phyloP scores from a whole-genome alignment of 2,113 vertebrate genomes.

The Sterna hirundo region DNA sequence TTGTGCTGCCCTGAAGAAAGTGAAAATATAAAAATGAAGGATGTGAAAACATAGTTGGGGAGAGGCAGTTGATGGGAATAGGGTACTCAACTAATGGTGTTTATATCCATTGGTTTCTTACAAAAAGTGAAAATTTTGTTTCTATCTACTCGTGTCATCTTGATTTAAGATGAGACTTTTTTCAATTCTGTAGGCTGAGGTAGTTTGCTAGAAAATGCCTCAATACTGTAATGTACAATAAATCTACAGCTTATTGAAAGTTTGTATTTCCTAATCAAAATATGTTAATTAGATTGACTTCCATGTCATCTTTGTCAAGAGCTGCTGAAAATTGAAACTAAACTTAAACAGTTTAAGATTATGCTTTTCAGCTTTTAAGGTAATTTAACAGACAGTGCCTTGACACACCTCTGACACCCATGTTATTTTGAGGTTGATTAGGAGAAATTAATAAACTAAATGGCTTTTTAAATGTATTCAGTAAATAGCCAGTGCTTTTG shows the following conservation, averaged over 20 bases:
- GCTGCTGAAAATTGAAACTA: not conserved
- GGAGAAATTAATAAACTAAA: not conserved
- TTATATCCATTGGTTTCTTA: not conserved
- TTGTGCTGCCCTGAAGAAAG: not conserved
- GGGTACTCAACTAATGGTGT: not conserved
- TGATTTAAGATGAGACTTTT: not conserved
- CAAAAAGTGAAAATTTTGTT: not conserved
- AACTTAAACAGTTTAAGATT: not conserved
- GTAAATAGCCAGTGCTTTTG: not conserved
- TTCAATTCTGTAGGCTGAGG: not conserved
- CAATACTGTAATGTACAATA: not conserved
- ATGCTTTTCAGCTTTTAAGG: not conserved
- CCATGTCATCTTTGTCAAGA: not conserved
- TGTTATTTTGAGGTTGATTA: not conserved
- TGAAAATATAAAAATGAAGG: not conserved
- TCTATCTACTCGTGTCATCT: not conserved
- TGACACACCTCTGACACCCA: not conserved
- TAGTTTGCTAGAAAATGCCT: not conserved
- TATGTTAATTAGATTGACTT: not conserved
- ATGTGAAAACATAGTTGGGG: not conserved
- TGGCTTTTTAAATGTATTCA: not conserved
- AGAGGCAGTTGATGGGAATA: not conserved
- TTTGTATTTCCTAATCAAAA: not conserved
- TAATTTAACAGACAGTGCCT: not conserved
- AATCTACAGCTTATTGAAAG: not conserved